Base-by-base conservation (phyloP, 2,888 invertebrate species). In the Pomacea canaliculata region DNA sequence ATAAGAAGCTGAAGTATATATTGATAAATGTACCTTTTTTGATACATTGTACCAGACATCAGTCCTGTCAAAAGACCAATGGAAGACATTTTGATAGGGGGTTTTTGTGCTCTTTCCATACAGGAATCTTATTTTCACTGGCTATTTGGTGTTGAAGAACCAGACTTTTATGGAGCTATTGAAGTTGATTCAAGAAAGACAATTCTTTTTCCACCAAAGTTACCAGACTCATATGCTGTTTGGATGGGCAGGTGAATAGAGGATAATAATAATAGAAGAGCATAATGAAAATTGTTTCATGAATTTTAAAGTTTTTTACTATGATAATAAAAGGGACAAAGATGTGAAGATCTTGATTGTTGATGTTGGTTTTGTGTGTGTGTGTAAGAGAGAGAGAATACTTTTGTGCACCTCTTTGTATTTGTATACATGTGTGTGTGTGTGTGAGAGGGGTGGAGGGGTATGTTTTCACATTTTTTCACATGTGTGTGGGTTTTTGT, bases 41-140 rank as follows among this genome's bases (percentile, higher is more conserved):
- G 0, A 37, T 5, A 37, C 37, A 5, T 5, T 37, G 37, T 37
- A 37, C 5, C 1, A 37, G 37, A 37, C 37, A 37, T 37, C 0
- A 37, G 37, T 37, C 1, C 37, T 37, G 37, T 1, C 37, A 37
- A 37, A 37, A 37, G 37, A 5, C 37, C 37, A 1, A 37, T 37
- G 37, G 37, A 37, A 37, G 37, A 37, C 37, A 37, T 37, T 37
- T 37, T 37, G 37, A 37, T 5, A 5, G 37, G 37, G 37, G 5
- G 3, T 1, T 37, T 56, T 56, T 56, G 10, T 7, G 10, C 19
- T 63, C 19, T 63, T 12, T 19, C 51, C 10, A 81, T 83, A 10
- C 89, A 97, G 95, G 99, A 99, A 92, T 96, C 98, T 0, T 99
- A 95, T 90, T 99, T 99, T 89, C 97, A 96, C 89, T 99, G 99